A percentile compares a stretch with the other conserved stretches of the same genome.
These are phyloP conservation scores for Sarcoramphus papa DNA, from an alignment of 2,797 vertebrate species.

Conservation along the genomic window DNA sequence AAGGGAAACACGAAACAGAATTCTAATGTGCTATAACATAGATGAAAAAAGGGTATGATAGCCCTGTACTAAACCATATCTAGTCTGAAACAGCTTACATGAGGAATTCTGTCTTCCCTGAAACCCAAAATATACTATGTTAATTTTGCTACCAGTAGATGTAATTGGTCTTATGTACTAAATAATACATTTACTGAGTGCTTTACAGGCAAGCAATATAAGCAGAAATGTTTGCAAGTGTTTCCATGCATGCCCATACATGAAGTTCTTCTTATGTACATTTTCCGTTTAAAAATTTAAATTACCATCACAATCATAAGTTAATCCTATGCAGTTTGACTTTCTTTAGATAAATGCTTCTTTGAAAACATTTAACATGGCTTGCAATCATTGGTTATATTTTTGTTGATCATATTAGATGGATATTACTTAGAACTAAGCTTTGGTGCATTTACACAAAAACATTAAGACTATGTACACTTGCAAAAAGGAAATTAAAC, in stretches of 20 bases:
- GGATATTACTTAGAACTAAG: background rate
- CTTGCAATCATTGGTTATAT: background rate
- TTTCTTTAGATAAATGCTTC: background rate
- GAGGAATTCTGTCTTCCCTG: background rate
- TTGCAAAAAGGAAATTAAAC: background rate
- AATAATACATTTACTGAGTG: background rate
- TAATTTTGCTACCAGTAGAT: background rate
- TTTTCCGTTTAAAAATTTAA: conserved; percentile 4
- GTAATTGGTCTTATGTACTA: background rate
- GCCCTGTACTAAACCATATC: background rate
- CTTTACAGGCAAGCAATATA: background rate
- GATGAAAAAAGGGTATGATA: background rate
- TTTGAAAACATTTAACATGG: background rate
- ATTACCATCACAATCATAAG: background rate
- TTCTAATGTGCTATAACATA: background rate
- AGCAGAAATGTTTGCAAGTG: background rate
- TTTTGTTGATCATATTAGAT: background rate
- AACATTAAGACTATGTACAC: background rate
- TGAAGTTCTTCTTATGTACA: background rate
- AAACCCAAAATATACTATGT: background rate
- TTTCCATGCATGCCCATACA: background rate
- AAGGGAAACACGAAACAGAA: background rate
- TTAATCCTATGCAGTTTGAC: background rate
- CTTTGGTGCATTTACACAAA: conserved; percentile 4
- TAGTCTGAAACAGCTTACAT: background rate